A percentile compares a stretch with the other conserved stretches of the same genome.
These are phyloP conservation scores for Amniataba percoides DNA, from an alignment of 2,797 vertebrate species.

Conservation along the genomic window DNA sequence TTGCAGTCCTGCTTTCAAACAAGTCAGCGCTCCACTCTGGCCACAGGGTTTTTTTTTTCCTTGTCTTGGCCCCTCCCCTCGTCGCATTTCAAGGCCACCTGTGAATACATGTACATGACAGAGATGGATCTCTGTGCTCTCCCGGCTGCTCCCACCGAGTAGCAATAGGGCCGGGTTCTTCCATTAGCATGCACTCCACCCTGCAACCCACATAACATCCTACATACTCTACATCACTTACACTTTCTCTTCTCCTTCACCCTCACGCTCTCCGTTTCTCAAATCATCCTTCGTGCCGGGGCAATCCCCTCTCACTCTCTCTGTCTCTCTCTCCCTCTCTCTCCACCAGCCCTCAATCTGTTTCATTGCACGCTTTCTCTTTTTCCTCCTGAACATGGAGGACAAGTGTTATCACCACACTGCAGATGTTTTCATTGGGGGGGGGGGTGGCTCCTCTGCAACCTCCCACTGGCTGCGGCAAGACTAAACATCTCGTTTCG, in stretches of 20 bases:
- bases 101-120: slow-evolving; percentile 71
- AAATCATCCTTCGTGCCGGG: slow-evolving; percentile 56
- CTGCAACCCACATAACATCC: slow-evolving; percentile 65
- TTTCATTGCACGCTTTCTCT: slow-evolving; percentile 34
- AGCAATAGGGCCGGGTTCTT: slow-evolving; percentile 58
- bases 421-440: slow-evolving; percentile 74
- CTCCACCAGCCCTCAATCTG: slow-evolving; percentile 44
- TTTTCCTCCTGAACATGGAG: slow-evolving; percentile 56
- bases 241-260: slow-evolving; percentile 47
- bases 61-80: slow-evolving; percentile 28
- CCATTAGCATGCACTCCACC: slow-evolving; percentile 70
- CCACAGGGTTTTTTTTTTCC: slow-evolving; percentile 43
- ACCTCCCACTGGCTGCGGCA: slow-evolving; percentile 55
- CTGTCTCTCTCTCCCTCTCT: slow-evolving; percentile 17
- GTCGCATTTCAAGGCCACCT: slow-evolving; percentile 65
- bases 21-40: slow-evolving; percentile 29
- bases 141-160: slow-evolving; percentile 39
- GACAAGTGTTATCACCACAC: slow-evolving; percentile 80
- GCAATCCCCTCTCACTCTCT: slow-evolving; percentile 33
- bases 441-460: no score
- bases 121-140: slow-evolving; percentile 67
- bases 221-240: slow-evolving; percentile 62
- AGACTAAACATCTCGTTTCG: slow-evolving; percentile 48
- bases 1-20: slow-evolving; percentile 41
- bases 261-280: slow-evolving; percentile 47